phyloP scores from a whole-genome alignment of 2,888 invertebrate genomes.

The Venustoraphidia nigricollis region DNA sequence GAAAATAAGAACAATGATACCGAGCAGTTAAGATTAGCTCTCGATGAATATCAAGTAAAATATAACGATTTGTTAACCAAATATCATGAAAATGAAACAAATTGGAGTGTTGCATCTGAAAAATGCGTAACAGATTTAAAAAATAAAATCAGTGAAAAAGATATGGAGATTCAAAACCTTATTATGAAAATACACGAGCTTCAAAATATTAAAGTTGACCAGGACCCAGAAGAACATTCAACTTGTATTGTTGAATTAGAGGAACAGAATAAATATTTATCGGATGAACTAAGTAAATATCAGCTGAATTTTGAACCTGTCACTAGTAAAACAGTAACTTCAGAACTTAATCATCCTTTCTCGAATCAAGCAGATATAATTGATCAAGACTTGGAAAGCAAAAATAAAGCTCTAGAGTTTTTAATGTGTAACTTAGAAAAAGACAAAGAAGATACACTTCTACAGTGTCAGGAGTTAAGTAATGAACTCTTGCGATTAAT shows the following conservation, averaged over 20 bases:
- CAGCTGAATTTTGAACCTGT: too few species aligned
- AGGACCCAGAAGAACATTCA: too few species aligned
- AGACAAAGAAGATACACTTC: slow-evolving; percentile 24
- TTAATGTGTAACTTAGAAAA: slow-evolving; percentile 26
- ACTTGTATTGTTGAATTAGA: too few species aligned
- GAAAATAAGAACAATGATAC: background rate
- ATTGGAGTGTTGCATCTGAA: slow-evolving; percentile 15
- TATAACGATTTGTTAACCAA: slow-evolving; percentile 7
- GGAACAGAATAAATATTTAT: too few species aligned
- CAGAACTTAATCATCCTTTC: background rate
- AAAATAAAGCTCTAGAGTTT: slow-evolving; percentile 25
- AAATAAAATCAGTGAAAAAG: too few species aligned
- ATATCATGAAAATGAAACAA: slow-evolving; percentile 13
- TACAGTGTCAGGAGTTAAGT: slow-evolving; percentile 23
- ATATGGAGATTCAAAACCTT: too few species aligned
- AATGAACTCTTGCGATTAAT: slow-evolving; percentile 23
- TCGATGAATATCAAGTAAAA: background rate
- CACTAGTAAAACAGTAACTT: too few species aligned
- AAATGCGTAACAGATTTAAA: background rate
- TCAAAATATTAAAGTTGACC: too few species aligned
- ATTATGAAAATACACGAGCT: too few species aligned
- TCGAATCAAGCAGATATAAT: slow-evolving; percentile 13
- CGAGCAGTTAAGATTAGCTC: slow-evolving; percentile 1
- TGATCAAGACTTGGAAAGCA: slow-evolving; percentile 21
- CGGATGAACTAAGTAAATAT: too few species aligned